Percentiles rank a stretch among this genome's conserved stretches.
Evolutionary conservation across 2,888 invertebrate species (phyloP).

Genomic region (Drosophila yooni): DNA sequence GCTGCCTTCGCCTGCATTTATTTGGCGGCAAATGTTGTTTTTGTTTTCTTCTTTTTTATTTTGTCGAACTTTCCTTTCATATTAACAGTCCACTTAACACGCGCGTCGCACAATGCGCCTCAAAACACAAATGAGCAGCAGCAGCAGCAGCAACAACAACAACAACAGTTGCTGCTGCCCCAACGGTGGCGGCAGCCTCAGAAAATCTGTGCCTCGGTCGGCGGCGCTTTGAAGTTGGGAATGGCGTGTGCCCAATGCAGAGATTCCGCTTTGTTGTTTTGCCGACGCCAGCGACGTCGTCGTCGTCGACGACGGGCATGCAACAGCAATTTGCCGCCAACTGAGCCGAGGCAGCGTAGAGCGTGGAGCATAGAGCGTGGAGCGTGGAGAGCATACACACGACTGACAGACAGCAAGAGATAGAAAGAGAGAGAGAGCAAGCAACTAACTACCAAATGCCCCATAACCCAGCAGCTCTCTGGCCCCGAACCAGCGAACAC

Average conservation of each 20-base stretch:
- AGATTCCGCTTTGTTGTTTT: slow-evolving; percentile 84
- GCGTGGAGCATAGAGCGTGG: slow-evolving; percentile 51
- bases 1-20: slow-evolving; percentile 58
- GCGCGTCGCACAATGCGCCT: slow-evolving; percentile 81
- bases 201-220: slow-evolving; percentile 83
- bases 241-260: slow-evolving; percentile 85
- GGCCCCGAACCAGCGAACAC: not conserved
- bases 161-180: slow-evolving; percentile 60
- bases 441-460: slow-evolving; percentile 33
- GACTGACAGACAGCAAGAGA: not conserved
- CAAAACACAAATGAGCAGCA: slow-evolving; percentile 79
- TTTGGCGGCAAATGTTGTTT: slow-evolving; percentile 74
- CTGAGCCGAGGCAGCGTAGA: slow-evolving; percentile 56
- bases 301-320: slow-evolving; percentile 56
- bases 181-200: slow-evolving; percentile 84
- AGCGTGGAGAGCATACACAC: slow-evolving; percentile 50
- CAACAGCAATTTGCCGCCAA: slow-evolving; percentile 80
- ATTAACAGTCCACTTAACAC: slow-evolving; percentile 83
- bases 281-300: slow-evolving; percentile 66
- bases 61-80: slow-evolving; percentile 79
- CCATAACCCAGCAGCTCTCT: slow-evolving; percentile 21
- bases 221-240: slow-evolving; percentile 84
- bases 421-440: slow-evolving; percentile 12
- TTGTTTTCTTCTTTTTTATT: slow-evolving; percentile 15
- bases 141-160: slow-evolving; percentile 22